phyloP scores from a whole-genome alignment of 2,888 invertebrate genomes.

The Tanypteryx hageni region DNA sequence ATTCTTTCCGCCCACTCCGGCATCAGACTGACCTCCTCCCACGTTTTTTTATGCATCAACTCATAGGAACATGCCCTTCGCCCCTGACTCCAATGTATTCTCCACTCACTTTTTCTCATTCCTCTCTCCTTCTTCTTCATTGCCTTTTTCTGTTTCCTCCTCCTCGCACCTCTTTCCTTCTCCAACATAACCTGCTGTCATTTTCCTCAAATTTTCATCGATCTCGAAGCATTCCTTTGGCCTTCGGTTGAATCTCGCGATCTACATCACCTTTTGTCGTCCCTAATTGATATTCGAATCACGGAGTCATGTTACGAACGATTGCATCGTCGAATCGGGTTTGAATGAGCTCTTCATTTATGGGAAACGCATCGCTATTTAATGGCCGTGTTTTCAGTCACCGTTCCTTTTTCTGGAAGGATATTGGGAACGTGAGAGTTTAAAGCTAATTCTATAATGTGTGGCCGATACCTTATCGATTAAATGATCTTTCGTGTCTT shows the following conservation, averaged over 20 bases:
- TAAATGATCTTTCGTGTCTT: neutral
- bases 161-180: too few species aligned
- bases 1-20: conserved; percentile 40
- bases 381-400: neutral
- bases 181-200: neutral
- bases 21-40: conserved; percentile 1
- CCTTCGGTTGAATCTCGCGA: neutral
- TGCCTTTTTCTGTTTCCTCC: neutral
- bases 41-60: conserved; percentile 14
- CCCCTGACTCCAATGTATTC: conserved; percentile 18
- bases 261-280: neutral
- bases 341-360: neutral
- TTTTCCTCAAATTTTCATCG: neutral
- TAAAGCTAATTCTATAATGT: too few species aligned
- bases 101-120: neutral
- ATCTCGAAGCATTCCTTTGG: neutral
- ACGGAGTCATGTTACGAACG: neutral
- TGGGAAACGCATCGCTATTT: neutral
- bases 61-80: conserved; percentile 1
- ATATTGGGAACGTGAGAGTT: too few species aligned
- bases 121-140: neutral
- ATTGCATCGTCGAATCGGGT: neutral
- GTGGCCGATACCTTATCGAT: too few species aligned
- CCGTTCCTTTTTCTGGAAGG: too few species aligned
- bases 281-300: neutral